These are phyloP conservation scores for Centropristis striata DNA, from an alignment of 2,113 vertebrate genomes.

Conservation along the genomic window DNA sequence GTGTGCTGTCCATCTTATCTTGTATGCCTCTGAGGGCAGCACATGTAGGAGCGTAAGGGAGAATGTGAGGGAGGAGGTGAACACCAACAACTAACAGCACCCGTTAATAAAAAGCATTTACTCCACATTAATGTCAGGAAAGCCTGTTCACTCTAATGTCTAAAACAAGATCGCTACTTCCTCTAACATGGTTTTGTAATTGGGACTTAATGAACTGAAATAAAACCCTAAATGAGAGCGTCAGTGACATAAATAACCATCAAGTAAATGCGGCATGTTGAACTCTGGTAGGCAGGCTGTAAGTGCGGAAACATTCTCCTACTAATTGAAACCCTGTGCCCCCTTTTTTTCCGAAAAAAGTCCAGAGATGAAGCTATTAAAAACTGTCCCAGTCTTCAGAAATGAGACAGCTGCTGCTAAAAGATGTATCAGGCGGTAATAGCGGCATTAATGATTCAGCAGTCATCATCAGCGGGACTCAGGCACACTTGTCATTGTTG, in stretches of 20 bases:
- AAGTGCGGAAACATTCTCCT: conserved; percentile 25
- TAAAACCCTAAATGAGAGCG: conserved; percentile 30
- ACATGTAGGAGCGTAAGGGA: conserved; percentile 4
- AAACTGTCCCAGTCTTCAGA: conserved; percentile 58
- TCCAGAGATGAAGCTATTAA: conserved; percentile 62
- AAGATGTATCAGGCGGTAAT: conserved; percentile 71
- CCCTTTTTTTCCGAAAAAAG: conserved; percentile 50
- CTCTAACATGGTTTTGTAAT: conserved; percentile 24
- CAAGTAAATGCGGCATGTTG: conserved; percentile 9
- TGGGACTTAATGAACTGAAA: conserved; percentile 38
- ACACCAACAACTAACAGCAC: not conserved
- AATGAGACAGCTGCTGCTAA: conserved; percentile 46
- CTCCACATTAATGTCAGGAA: conserved; percentile 11
- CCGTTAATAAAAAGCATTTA: not conserved
- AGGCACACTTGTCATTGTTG: conserved; percentile 48
- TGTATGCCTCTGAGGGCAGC: conserved; percentile 27
- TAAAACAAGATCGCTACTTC: conserved; percentile 11
- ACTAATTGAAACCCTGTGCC: conserved; percentile 47
- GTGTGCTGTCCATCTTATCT: conserved; percentile 56
- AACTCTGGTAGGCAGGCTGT: not conserved
- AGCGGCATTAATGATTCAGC: conserved; percentile 76
- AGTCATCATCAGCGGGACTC: conserved; percentile 57
- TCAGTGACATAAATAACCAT: conserved; percentile 44
- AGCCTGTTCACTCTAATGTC: not conserved
- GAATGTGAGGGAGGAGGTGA: conserved; percentile 8